Base-by-base conservation (phyloP, 2,113 vertebrate species). In the Carettochelys insculpta region DNA sequence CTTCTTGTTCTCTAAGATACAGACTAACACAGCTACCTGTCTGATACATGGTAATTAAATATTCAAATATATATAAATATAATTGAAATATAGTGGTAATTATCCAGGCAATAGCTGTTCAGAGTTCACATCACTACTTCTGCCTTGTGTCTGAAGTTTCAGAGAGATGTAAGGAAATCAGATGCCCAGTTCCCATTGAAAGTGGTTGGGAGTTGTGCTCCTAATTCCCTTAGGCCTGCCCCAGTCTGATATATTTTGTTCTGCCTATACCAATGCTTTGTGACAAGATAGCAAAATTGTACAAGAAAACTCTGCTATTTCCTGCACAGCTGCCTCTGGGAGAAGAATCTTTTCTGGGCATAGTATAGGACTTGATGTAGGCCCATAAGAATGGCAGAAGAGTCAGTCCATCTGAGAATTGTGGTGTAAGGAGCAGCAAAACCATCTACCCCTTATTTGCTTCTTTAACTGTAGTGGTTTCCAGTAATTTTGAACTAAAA, bases 251-350 rank as follows among this genome's bases (percentile, higher is more conserved):
- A 14, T 83, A 8, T 58, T 54, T 48, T 87, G 43, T 83, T 91
- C 50, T 87, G 41, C 29, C 52, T 77, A 80, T 73, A 25, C 85
- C 54, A 41, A 50, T 0, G 0, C n/a, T 3, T 87, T 93, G 48
- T 82, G 86, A 11, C 43, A 85, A 91, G 77, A n/a, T 80, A 19
- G n/a, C 82, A 82, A 84, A 90, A 77, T 12, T 85, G 45, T 54
- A 45, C 6, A 68, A 83, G n/a, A 84, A 50, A 43, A 34, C 50
- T 51, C 11, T 11, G 8, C 85, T 22, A 38, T 91, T 92, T 91
- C 45, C 11, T 80, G 19, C 71, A 38, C 12, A 76, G 10, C 81
- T 87, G 27, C 47, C 16, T 5, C 34, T 73, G 76, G 71, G 83
- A 81, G 22, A 13, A 19, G 24, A 53, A 76, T 80, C 81, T 47